Base-by-base conservation (phyloP, 2,888 invertebrate species). In the Acronicta psi region DNA sequence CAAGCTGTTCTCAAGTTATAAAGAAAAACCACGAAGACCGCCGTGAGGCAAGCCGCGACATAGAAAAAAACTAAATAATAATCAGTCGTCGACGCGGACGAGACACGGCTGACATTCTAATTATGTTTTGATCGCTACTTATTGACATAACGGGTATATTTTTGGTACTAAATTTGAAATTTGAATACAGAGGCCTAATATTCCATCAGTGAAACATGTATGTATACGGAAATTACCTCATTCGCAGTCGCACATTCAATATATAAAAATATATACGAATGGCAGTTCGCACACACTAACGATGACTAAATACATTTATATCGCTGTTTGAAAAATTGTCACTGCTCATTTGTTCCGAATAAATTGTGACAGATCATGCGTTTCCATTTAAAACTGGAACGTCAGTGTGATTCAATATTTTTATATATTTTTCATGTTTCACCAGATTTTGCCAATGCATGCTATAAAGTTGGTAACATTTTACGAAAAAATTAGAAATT, bases 71-170 rank as follows among this genome's bases (percentile, higher is more conserved):
- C 81, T 79, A 74, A 75, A 75, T 77, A 75, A 75, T 77, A 85
- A 89, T 87, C 84, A 84, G 51, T 54, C 59, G 80, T 57, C 74
- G 59, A 43, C 52, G 70, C 76, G 71, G 50, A 69, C 52, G 66
- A 73, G 70, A 84, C 90, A 80, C 78, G 82, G 65, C 73, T 40
- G 74, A 84, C 85, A 89, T 91, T 79, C 81, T 84, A 89, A 90
- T 87, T 72, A 64, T 64, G 67, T 67, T 71, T 61, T 75, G 69
- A 79, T 81, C 76, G 67, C 64, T 71, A 69, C 73, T 72, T 83
- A 85, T 86, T 75, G 84, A 77, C 76, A 76, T 81, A 81, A 80
- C 80, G 77, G 80, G 72, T 74, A 75, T 77, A 80, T 82, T 82
- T 67, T 64, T 56, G 9, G 54, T 59, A 58, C 54, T 46, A 52